phyloP scores from a whole-genome alignment of 2,113 vertebrate species.

The Epinephelus lanceolatus region DNA sequence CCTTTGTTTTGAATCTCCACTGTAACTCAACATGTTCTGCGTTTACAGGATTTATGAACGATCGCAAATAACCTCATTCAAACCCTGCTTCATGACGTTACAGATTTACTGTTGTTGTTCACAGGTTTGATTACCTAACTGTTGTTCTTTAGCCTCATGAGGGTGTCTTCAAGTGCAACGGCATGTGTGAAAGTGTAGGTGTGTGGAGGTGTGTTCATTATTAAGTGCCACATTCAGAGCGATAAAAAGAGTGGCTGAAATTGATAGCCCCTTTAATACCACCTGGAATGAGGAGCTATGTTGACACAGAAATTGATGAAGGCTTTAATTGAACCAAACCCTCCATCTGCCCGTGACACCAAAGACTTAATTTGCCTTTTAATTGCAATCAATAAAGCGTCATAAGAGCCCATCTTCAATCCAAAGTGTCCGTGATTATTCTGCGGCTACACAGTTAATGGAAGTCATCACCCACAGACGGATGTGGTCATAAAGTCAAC shows the following conservation, averaged over 20 bases:
- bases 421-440: conserved; percentile 6
- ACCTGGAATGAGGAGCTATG: conserved; percentile 17
- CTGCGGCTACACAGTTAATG: background rate
- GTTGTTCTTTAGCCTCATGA: background rate
- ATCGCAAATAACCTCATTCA: background rate
- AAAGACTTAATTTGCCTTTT: conserved; percentile 41
- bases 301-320: conserved; percentile 47
- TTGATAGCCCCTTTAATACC: conserved; percentile 21
- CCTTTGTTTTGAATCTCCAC: conserved; percentile 42
- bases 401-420: background rate
- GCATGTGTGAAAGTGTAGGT: conserved; percentile 29
- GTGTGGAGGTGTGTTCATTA: conserved; percentile 37
- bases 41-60: background rate
- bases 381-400: conserved; percentile 41
- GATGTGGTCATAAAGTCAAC: background rate
- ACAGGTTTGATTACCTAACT: background rate
- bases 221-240: conserved; percentile 32
- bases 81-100: background rate
- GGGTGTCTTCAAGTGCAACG: background rate
- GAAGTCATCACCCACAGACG: conserved; percentile 4
- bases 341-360: conserved; percentile 29
- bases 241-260: conserved; percentile 36
- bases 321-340: conserved; percentile 42
- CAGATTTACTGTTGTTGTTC: background rate
- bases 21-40: conserved; percentile 7